Evolutionary conservation across 2,113 vertebrate genomes (phyloP).

Genomic region (Poeciliopsis retropinna): DNA sequence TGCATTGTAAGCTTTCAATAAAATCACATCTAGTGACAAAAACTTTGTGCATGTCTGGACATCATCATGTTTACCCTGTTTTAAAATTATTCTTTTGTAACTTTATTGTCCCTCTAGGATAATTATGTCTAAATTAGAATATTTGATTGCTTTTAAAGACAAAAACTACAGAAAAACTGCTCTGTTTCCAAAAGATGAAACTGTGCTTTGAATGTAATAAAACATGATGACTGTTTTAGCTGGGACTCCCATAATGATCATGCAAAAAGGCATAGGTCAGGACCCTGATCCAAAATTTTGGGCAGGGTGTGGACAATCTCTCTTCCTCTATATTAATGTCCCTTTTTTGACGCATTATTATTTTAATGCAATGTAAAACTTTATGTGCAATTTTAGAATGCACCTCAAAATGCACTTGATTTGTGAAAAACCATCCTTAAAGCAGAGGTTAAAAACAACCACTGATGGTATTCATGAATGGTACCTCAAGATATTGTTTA

Average conservation of each 20-base stretch:
- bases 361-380: neutral
- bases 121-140: neutral
- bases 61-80: neutral
- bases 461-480: neutral
- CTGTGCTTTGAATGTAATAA: too few species aligned
- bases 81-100: neutral
- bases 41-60: too few species aligned
- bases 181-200: neutral
- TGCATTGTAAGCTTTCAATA: neutral
- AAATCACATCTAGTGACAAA: neutral
- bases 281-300: neutral
- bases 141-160: neutral
- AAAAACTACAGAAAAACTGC: neutral
- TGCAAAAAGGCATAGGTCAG: neutral
- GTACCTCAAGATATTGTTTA: slow-evolving; percentile 10
- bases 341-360: neutral
- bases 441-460: neutral
- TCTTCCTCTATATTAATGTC: too few species aligned
- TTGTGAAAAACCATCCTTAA: neutral
- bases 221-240: too few species aligned
- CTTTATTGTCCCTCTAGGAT: too few species aligned
- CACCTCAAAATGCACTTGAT: neutral
- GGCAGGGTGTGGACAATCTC: too few species aligned
- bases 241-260: neutral
- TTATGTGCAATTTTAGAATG: neutral